Conservation (phyloP, 1,140 invertebrate species). For the Trypoxylus dichotomus region DNA sequence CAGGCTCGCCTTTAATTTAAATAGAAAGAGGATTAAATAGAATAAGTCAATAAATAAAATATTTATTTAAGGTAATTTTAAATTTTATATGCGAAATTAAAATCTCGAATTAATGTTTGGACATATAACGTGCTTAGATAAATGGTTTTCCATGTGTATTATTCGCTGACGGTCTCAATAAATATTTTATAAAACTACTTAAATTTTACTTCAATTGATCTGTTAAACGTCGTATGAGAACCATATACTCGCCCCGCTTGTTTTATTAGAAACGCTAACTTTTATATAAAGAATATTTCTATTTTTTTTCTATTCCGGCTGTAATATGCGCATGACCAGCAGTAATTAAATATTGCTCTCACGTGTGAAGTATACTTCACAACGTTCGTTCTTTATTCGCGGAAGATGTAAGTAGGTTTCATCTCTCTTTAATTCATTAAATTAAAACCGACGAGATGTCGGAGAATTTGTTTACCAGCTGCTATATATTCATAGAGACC, state of each 20-base stretch:
- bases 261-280: background rate
- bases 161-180: too few relatives aligned
- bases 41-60: too few relatives aligned
- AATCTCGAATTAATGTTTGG: too few relatives aligned
- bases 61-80: too few relatives aligned
- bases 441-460: slow-evolving; percentile 4
- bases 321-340: background rate
- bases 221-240: too few relatives aligned
- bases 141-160: too few relatives aligned
- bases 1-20: too few relatives aligned
- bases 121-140: too few relatives aligned
- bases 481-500: background rate
- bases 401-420: background rate
- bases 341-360: background rate
- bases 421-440: background rate
- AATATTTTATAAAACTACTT: too few relatives aligned
- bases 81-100: too few relatives aligned
- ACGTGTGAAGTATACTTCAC: background rate
- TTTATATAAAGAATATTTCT: background rate
- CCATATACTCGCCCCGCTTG: background rate
- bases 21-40: too few relatives aligned
- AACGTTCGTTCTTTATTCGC: background rate
- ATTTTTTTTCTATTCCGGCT: background rate
- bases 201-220: too few relatives aligned
- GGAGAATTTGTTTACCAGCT: background rate